These are phyloP conservation scores for Tenthredo notha DNA, from an alignment of 2,888 invertebrate species.

Conservation along the genomic window DNA sequence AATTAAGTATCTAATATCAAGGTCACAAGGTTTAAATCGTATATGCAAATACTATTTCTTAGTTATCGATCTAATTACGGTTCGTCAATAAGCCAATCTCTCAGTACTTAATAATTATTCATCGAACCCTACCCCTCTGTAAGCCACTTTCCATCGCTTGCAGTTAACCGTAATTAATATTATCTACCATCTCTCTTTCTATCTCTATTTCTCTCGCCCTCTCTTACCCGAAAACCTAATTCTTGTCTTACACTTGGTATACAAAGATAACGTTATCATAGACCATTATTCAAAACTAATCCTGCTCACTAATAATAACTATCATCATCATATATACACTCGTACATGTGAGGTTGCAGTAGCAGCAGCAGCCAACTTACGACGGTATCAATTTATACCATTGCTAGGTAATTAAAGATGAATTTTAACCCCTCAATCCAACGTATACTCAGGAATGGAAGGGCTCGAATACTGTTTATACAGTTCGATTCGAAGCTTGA, in stretches of 20 bases:
- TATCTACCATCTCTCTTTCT: not conserved
- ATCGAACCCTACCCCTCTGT: not conserved
- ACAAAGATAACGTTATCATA: constrained; percentile 36
- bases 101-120: constrained; percentile 26
- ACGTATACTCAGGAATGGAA: not conserved
- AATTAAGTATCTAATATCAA: not conserved
- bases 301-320: not conserved
- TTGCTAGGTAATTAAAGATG: constrained; percentile 16
- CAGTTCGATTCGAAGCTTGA: constrained; percentile 43
- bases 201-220: not conserved
- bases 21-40: not conserved
- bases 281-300: constrained; percentile 25
- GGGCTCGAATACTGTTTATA: constrained; percentile 26
- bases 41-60: not conserved
- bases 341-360: no score
- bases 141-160: not conserved
- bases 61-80: constrained; percentile 2
- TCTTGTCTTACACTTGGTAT: not conserved
- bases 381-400: not conserved
- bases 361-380: not conserved
- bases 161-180: constrained; percentile 46
- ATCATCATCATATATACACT: not conserved
- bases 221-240: not conserved
- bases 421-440: constrained; percentile 20
- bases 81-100: constrained; percentile 28